phyloP scores from a whole-genome alignment of 1,140 invertebrate species.

The Brachionus rotundiformis region DNA sequence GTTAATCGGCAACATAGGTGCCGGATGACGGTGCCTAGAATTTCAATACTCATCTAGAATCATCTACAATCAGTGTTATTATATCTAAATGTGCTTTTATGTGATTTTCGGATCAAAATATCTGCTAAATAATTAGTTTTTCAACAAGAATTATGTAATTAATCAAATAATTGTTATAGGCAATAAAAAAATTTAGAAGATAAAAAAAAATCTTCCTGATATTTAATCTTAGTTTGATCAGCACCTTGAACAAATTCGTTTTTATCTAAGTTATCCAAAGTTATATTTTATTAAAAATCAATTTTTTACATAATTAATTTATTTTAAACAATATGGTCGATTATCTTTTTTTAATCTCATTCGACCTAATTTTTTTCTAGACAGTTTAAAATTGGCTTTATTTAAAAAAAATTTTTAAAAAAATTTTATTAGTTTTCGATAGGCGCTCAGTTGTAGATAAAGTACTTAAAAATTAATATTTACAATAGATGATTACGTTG shows the following conservation, averaged over 20 bases:
- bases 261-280: no score
- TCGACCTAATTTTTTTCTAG: conserved; percentile 1
- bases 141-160: not conserved
- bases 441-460: not conserved
- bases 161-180: not conserved
- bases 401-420: not conserved
- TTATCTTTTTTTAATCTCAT: not conserved
- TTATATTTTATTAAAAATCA: not conserved
- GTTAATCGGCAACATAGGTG: not conserved
- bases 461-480: not conserved
- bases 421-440: not conserved
- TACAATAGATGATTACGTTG: not conserved
- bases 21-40: not conserved
- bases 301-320: not conserved
- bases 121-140: not conserved
- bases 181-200: not conserved
- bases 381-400: not conserved
- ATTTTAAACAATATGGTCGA: not conserved
- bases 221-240: not conserved
- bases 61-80: not conserved
- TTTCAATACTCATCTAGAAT: not conserved
- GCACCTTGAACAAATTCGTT: not conserved
- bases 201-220: not conserved
- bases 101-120: not conserved
- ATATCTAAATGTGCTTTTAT: not conserved